Conservation (phyloP, 2,113 vertebrate genomes). For the Gobius niger region DNA sequence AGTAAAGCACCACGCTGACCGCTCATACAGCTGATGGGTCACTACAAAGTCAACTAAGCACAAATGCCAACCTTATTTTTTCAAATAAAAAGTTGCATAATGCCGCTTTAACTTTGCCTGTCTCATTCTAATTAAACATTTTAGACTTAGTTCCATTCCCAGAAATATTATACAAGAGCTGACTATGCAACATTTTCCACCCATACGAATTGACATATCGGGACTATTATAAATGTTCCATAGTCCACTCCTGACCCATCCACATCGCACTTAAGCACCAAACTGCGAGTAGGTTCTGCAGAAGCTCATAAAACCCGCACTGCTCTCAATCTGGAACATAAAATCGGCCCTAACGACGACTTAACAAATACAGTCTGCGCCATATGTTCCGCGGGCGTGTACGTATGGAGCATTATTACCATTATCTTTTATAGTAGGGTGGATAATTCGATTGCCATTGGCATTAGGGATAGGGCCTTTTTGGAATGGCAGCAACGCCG, state of each 20-base stretch:
- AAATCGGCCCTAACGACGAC: slow-evolving; percentile 27
- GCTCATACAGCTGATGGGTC: no score
- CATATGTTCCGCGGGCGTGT: slow-evolving; percentile 24
- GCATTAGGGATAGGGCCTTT: slow-evolving; percentile 1
- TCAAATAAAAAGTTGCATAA: no score
- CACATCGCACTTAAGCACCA: slow-evolving; percentile 46
- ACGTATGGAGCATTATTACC: slow-evolving; percentile 26
- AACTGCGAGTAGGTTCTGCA: slow-evolving; percentile 30
- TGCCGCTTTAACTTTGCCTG: no score
- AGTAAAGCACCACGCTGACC: no score
- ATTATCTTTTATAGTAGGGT: slow-evolving; percentile 10
- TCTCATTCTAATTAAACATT: no score
- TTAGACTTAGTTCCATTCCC: no score
- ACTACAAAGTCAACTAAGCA: no score
- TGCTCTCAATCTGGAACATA: slow-evolving; percentile 30
- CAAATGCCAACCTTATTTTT: no score
- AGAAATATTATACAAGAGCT: no score
- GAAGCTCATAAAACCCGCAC: slow-evolving; percentile 45
- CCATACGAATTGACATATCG: slow-evolving; percentile 27
- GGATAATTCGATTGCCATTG: not conserved
- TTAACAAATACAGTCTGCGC: slow-evolving; percentile 19
- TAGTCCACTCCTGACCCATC: slow-evolving; percentile 10
- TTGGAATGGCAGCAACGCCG: not conserved
- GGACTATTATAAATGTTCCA: not conserved
- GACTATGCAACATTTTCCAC: not conserved